Evolutionary conservation across 2,113 vertebrate species (phyloP), one percentile per base, ranked within the genome.

Genomic region (Xiphorhynchus elegans): DNA sequence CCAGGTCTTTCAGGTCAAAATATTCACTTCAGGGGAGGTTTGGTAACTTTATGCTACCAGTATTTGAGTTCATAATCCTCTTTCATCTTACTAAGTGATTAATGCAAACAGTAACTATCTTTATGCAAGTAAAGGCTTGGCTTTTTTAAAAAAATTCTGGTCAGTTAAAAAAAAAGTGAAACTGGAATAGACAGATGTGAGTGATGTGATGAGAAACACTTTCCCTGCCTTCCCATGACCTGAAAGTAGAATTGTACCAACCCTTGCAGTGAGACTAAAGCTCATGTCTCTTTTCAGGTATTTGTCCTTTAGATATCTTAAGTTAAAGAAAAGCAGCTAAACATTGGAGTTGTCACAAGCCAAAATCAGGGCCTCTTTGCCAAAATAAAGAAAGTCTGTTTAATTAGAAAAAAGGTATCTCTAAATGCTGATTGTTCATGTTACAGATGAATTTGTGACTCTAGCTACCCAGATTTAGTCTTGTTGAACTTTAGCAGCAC

Each of bases 1-100:
- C 16, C 13, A 39, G 28, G 6, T 53, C 7, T 86, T 17, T 14
- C 13, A 76, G 59, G 72, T 50, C 10, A 70, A 59, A 77, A 29
- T 19, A 11, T 46, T 81, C 10, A 7, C 9, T 29, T 76, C 17
- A 12, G 4, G 5, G 7, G 0, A 3, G 3, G 50, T 42, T n/a
- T 4, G 9, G 14, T 76, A 8, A 44, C 26, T 89, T 81, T 4
- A 39, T 37, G 6, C 11, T 66, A 15, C 26, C 1, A 9, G 14
- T 29, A 3, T 39, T 21, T 47, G 28, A 82, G 50, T 86, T 90
- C 23, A 21, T 75, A 67, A 63, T 58, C 13, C 1, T 62, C 3
- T 29, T 91, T 50, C 6, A 58, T 7, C 20, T 74, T 81, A 18
- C 6, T 37, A 46, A 37, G 26, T 64, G 5, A 47, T 64, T 35